Evolutionary conservation across 2,888 invertebrate genomes (phyloP).

Genomic region (Antitype chi): DNA sequence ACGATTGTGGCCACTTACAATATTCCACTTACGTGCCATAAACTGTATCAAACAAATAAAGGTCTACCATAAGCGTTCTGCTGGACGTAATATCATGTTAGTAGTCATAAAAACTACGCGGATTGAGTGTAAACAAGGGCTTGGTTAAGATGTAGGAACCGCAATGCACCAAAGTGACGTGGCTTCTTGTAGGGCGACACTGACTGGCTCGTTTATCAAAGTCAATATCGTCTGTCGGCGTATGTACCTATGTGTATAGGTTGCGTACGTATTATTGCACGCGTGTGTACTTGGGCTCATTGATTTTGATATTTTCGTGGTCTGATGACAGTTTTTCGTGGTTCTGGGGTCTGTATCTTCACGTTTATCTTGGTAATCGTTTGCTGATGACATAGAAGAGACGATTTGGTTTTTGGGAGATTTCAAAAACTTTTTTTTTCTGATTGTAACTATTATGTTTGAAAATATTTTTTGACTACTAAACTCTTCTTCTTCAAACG

Average conservation of each 20-base stretch:
- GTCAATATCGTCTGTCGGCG: constrained; percentile 89
- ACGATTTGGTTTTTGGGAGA: neutral
- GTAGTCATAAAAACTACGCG: constrained; percentile 87
- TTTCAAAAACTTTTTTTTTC: neutral
- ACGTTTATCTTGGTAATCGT: neutral
- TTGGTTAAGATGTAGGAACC: constrained; percentile 83
- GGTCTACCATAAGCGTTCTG: constrained; percentile 81
- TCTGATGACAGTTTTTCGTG: constrained; percentile 31
- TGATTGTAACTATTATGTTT: neutral
- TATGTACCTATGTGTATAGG: constrained; percentile 80
- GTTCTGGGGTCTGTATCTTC: neutral
- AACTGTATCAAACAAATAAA: constrained; percentile 85
- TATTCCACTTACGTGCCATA: constrained; percentile 81
- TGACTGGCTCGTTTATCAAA: constrained; percentile 89
- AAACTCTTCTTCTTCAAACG: neutral
- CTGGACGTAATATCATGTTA: constrained; percentile 83
- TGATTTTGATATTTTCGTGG: constrained; percentile 58
- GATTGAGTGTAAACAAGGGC: constrained; percentile 87
- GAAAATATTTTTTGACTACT: neutral
- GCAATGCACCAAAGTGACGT: constrained; percentile 90
- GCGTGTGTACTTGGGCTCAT: constrained; percentile 65
- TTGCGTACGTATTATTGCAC: constrained; percentile 77
- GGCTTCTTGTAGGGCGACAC: constrained; percentile 88
- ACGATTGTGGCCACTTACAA: constrained; percentile 75
- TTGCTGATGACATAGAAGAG: neutral